Conservation (phyloP, 1,140 invertebrate species). For the Bacillus rossius region DNA sequence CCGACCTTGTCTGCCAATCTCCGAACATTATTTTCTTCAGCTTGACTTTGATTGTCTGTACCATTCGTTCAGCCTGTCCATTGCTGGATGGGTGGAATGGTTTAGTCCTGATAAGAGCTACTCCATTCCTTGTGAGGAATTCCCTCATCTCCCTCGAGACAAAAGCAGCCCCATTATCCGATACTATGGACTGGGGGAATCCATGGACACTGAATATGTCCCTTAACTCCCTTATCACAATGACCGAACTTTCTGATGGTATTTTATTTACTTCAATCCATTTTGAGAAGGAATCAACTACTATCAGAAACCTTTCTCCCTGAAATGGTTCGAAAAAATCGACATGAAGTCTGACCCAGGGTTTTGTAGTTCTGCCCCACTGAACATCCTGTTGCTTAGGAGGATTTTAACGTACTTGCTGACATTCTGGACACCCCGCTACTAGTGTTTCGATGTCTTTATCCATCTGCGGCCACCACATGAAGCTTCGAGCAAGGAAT, state of each 20-base stretch:
- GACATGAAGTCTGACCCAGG: conserved; percentile 31
- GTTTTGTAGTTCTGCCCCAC: background rate
- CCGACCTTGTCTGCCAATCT: background rate
- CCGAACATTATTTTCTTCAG: background rate
- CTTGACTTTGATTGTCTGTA: conserved; percentile 22
- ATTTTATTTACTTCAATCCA: conserved; percentile 37
- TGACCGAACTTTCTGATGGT: background rate
- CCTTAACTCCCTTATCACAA: conserved; percentile 16
- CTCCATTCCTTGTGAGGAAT: conserved; percentile 23
- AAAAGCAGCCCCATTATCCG: conserved; percentile 30
- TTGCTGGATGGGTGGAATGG: conserved; percentile 29
- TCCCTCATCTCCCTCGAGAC: conserved; percentile 23
- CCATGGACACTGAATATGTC: conserved; percentile 23
- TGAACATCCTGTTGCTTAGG: background rate
- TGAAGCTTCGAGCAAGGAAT: conserved; percentile 31
- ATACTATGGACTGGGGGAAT: conserved; percentile 21
- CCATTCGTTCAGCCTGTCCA: conserved; percentile 28
- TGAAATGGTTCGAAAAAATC: conserved; percentile 34
- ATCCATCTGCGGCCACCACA: conserved; percentile 40
- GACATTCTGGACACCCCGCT: conserved; percentile 16
- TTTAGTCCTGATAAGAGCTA: conserved; percentile 19
- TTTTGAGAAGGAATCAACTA: conserved; percentile 36
- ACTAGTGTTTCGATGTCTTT: conserved; percentile 28
- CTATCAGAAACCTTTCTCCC: conserved; percentile 13
- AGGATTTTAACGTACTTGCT: conserved; percentile 2